Evolutionary conservation across 2,888 invertebrate species (phyloP), one percentile per base, ranked within the genome.

Genomic region (Chloromyia formosa): DNA sequence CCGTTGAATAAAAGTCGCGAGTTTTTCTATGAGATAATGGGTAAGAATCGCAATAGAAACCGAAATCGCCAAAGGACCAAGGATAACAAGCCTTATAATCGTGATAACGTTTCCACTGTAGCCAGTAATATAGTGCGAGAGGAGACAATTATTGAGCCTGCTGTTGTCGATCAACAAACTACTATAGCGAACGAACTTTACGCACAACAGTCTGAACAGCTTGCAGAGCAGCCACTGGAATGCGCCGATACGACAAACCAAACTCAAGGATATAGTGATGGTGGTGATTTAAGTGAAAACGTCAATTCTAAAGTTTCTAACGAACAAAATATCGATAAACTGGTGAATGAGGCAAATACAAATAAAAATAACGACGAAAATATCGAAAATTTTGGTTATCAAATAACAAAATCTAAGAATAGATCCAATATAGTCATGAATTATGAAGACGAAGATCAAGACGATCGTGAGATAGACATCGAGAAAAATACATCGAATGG

Each of bases 41-140:
- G 84, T 78, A 84, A 84, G 79, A 84, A 85, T 82, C 84, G 84
- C 80, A 83, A 84, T 80, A 83, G 84, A 75, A 81, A 83, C 79
- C 82, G 83, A 20, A 81, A 82, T 73, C 81, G 81, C 66, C 75
- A 77, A 40, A 75, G 75, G 40, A 74, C 61, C 60, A 77, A 75
- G 71, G 69, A 74, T 53, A 72, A 58, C 14, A 74, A 79, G 80
- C 35, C 77, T 74, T 75, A 73, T 27, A 61, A 74, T 71, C 54
- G 68, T 54, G 56, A 72, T 45, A 62, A 22, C 18, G 27, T 68
- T 23, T 27, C 23, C 10, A 53, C 9, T 7, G 12, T 53, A 53
- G 23, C n/a, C 27, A 23, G 23, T 20, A 40, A 3, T 14, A 56
- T 49, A 12, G 49, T 12, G 20, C 45, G 20, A 18, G 16, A 62